These are phyloP conservation scores for Nyctibius grandis DNA, from an alignment of 2,797 vertebrate species.

Conservation along the genomic window DNA sequence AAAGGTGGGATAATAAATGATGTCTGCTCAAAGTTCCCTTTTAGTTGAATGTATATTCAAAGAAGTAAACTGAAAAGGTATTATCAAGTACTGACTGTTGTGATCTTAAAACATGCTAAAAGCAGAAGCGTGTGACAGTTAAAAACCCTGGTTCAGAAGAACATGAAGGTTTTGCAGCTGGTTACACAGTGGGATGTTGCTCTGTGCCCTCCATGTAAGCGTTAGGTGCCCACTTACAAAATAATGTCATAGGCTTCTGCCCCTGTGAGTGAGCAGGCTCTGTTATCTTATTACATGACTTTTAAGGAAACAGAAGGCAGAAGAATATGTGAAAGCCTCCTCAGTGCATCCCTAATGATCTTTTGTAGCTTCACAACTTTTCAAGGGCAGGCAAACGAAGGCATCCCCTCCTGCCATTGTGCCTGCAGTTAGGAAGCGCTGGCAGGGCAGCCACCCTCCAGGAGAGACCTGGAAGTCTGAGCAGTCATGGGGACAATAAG, in stretches of 20 bases:
- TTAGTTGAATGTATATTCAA: neutral
- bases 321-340: conserved; percentile 12
- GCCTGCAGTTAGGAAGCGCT: neutral
- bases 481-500: neutral
- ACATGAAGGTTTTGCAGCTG: conserved; percentile 5
- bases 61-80: neutral
- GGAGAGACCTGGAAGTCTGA: neutral
- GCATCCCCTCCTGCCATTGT: neutral
- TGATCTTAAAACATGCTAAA: neutral
- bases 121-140: neutral
- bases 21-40: neutral
- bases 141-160: neutral
- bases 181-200: neutral
- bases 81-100: neutral
- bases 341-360: conserved; percentile 20
- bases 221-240: conserved; percentile 5
- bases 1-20: neutral
- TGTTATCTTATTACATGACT: conserved; percentile 36
- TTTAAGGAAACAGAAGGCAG: conserved; percentile 38
- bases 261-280: conserved; percentile 8
- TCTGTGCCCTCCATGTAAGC: neutral
- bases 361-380: neutral
- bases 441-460: neutral
- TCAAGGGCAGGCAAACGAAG: conserved; percentile 41
- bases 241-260: neutral